phyloP scores from a whole-genome alignment of 2,113 vertebrate genomes.

The Bubo blakistoni region DNA sequence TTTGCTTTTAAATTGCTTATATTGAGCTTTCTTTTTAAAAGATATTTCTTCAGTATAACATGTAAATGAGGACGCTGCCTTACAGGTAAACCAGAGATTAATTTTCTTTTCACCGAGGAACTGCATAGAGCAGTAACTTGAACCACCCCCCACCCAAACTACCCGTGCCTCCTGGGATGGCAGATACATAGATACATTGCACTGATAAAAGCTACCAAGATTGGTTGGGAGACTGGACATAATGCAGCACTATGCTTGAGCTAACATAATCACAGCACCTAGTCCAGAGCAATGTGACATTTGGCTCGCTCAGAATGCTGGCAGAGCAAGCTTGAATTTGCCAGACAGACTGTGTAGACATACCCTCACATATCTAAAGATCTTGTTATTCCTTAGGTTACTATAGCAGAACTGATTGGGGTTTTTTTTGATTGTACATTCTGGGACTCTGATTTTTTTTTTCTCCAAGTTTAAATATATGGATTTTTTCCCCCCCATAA shows the following conservation, averaged over 20 bases:
- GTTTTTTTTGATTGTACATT: background rate
- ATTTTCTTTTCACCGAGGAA: background rate
- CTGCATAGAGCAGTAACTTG: background rate
- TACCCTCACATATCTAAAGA: background rate
- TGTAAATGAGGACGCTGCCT: background rate
- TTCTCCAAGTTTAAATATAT: background rate
- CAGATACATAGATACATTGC: background rate
- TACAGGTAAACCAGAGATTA: background rate
- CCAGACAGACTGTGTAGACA: background rate
- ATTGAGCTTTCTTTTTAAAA: background rate
- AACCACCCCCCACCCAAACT: background rate
- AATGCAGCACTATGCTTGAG: background rate
- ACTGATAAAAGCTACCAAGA: background rate
- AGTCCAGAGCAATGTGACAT: background rate
- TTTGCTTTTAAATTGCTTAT: background rate
- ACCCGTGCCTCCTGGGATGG: background rate
- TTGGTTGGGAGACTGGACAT: background rate
- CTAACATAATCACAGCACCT: background rate
- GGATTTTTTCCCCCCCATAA: too few relatives aligned
- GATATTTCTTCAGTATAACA: background rate
- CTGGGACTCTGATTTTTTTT: background rate
- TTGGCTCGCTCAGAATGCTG: background rate
- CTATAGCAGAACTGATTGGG: too few relatives aligned
- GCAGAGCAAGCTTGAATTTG: background rate
- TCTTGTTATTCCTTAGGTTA: background rate